A percentile compares a stretch with the other conserved stretches of the same genome.
Conservation (phyloP, 2,797 vertebrate genomes). For the Geotria australis region DNA sequence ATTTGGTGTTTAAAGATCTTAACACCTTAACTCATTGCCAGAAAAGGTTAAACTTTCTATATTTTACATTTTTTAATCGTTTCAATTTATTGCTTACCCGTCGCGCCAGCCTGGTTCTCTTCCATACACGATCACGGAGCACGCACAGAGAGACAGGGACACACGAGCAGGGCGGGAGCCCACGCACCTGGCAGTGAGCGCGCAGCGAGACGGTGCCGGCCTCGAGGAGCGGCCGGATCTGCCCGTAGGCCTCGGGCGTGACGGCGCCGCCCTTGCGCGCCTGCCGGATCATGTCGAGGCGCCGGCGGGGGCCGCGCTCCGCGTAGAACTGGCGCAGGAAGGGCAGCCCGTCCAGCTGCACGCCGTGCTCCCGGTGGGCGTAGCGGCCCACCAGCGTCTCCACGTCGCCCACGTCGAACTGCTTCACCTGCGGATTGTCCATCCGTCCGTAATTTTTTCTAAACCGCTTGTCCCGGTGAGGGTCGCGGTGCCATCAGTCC, state of each 20-base stretch:
- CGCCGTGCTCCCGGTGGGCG: conserved; percentile 24
- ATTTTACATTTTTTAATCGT: too few species aligned
- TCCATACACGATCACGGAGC: too few species aligned
- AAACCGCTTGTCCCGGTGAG: background rate
- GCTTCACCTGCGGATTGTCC: conserved; percentile 17
- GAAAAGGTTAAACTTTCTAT: too few species aligned
- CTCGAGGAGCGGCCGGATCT: conserved; percentile 17
- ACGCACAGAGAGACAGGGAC: too few species aligned
- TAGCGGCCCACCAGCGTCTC: conserved; percentile 27
- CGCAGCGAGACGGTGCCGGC: conserved; percentile 12
- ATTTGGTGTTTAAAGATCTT: too few species aligned
- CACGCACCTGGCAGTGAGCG: conserved; percentile 18
- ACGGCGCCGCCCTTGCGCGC: conserved; percentile 27
- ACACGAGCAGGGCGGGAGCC: too few species aligned
- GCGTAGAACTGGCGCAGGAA: conserved; percentile 25
- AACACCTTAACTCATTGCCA: too few species aligned
- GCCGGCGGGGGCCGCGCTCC: conserved; percentile 19
- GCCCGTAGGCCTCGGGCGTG: conserved; percentile 24
- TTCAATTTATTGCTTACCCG: too few species aligned
- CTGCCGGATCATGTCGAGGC: conserved; percentile 22
- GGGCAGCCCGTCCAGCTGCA: conserved; percentile 26
- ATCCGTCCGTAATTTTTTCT: background rate
- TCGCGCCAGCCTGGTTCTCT: too few species aligned
- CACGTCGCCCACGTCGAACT: conserved; percentile 28
- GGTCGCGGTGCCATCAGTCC: background rate